Base-by-base conservation (phyloP, 2,888 invertebrate genomes). In the Meliscaeva auricollis region DNA sequence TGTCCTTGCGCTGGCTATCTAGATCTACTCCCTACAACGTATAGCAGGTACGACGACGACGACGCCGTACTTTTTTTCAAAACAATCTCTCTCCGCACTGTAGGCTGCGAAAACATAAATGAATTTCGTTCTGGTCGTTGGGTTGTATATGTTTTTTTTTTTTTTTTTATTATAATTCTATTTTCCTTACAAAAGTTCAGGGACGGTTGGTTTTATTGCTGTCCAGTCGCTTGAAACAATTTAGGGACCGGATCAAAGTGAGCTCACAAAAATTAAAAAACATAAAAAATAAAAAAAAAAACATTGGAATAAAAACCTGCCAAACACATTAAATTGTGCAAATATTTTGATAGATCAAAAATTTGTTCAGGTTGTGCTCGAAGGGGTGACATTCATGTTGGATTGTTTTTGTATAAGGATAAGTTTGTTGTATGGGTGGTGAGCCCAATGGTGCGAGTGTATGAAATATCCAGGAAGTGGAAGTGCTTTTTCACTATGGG, bases 321-420 rank as follows among this genome's bases (percentile, higher is more conserved):
- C 74, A 78, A 83, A 83, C 83, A 74, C 78, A 83, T 83, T 83
- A 78, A 83, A 83, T 64, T 64, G 78, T 64, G 83, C 68, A 83
- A 83, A 83, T 83, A 83, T 78, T 78, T 78, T 78, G 69, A 78
- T 48, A 74, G 74, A 52, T 69, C 48, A 46, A 74, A 78, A 83
- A 78, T 70, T 73, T 64, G 78, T 50, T 60, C 56, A 62, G 77
- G 60, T 56, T 68, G 15, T n/a, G 26, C 9, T 1, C n/a, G 17
- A 64, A 3, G 20, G 48, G 32, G 17, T 35, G 48, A 32, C 66
- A 17, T 35, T 30, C 9, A 30, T 1, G 46, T 26, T 35, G 48
- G n/a, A 66, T 35, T 62, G 26, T 66, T 66, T 50, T 50, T 66
- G 32, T 35, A 6, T 8, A 48, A 13, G 17, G 50, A 35, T 66